Base-by-base conservation (phyloP, 2,797 vertebrate species). In the Tamandua tetradactyla region DNA sequence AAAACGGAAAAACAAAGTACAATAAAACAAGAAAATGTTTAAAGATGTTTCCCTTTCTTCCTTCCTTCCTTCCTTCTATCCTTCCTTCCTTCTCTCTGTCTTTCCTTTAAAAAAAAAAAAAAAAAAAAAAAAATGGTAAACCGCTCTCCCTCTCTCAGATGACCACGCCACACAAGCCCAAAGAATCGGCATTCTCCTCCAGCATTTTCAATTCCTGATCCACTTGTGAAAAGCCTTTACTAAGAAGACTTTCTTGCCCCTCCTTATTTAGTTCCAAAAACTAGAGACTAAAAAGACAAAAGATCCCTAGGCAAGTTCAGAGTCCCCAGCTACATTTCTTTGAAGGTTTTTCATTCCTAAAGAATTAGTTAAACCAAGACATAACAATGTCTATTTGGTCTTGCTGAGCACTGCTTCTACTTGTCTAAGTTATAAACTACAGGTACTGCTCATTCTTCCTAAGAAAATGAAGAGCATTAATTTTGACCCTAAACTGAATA, bases 401-500 rank as follows among this genome's bases (percentile, higher is more conserved):
- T 87, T 66, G 44, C 47, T 40, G 49, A 25, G n/a, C 32, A 71
- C 44, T 76, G 8, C 84, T 91, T 59, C 93, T 81, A 88, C 47
- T 44, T 76, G 22, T 37, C 40, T 49, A 79, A 61, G 20, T 40
- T 62, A 61, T 15, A 74, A 82, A 91, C 35, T 47, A 59, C n/a
- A n/a, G 9, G 9, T 75, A 72, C 49, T 69, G 55, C 20, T 87
- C 57, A 71, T 7, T 40, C 40, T 86, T 55, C 68, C 22, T 49
- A 88, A 82, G 59, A 69, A 91, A 81, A 47, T 69, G 78, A 74
- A 84, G 1, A 72, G 57, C 10, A 23, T 55, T 25, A 83, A 49
- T 40, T 75, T 32, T 78, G 30, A 83, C 44, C 88, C 74, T 74
- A 79, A 87, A 93, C 71, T 40, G 57, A 94, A 76, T 42, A 90